Conservation (phyloP, 2,888 invertebrate species). For the Meloe dianella region DNA sequence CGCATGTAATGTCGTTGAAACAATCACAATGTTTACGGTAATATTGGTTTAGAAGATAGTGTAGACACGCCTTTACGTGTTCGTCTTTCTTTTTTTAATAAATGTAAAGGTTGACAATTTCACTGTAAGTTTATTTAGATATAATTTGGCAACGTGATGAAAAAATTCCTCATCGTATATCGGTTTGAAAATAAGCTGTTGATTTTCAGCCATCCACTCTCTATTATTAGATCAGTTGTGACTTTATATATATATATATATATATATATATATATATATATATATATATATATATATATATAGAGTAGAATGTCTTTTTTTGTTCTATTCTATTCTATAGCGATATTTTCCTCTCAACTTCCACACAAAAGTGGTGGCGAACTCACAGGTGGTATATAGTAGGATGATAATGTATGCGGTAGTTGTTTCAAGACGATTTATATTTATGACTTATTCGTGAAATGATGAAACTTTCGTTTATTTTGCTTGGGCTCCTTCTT, state of each 20-base stretch:
- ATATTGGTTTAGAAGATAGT: not conserved
- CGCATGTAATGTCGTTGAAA: no score
- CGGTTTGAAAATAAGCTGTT: constrained; percentile 8
- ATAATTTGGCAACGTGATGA: constrained; percentile 20
- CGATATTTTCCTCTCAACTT: not conserved
- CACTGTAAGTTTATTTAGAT: constrained; percentile 19
- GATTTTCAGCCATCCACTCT: not conserved
- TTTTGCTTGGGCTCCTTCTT: not conserved
- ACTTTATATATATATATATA: not conserved
- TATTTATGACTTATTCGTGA: constrained; percentile 14
- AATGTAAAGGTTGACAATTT: constrained; percentile 7
- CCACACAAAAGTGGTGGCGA: not conserved
- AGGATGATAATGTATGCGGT: constrained; percentile 10
- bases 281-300: no score
- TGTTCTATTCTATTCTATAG: not conserved
- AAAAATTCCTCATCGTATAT: constrained; percentile 6
- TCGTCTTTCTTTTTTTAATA: not conserved
- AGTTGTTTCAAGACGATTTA: constrained; percentile 14
- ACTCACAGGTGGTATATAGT: constrained; percentile 4
- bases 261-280: not conserved
- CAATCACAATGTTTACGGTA: no score
- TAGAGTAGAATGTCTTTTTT: not conserved
- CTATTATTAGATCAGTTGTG: constrained; percentile 13
- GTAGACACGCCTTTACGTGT: not conserved
- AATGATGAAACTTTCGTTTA: constrained; percentile 1